Evolutionary conservation across 2,113 vertebrate genomes (phyloP), one percentile per base, ranked within the genome.

Genomic region (Corydoras sp.): DNA sequence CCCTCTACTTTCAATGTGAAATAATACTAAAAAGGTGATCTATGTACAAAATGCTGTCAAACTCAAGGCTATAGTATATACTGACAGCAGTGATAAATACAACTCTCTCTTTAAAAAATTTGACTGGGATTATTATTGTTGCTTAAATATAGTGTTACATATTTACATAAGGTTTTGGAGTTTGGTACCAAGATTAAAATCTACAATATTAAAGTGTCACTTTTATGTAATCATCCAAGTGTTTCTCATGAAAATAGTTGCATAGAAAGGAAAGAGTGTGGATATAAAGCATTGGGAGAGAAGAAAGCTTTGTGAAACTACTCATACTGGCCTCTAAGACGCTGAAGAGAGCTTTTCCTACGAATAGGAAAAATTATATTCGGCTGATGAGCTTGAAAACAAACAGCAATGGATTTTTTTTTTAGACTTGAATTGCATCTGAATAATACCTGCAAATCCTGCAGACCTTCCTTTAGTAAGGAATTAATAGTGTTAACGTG

Each of bases 1-100:
- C 90, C 91, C 86, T 93, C 86, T 81, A 93, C 90, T 95, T 97
- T 97, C 94, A 96, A 94, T 95, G 93, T 98, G 95, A 97, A 97
- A 97, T 93, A 97, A 93, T 96, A 95, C 88, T 94, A 91, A 87
- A 43, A 90, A 92, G 89, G 92, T 93, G 91, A 93, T 86, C 87
- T 96, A 94, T 96, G 88, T 95, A 96, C 92, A 96, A 76, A 92
- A 91, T 86, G 89, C 86, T 91, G 91, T 93, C 90, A 92, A 43
- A 87, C 88, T 88, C 86, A 91, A 86, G 85, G 18, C 86, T 88
- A 88, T 85, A 70, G 77, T 86, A 88, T 82, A 87, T 86, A 84
- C 82, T 82, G 86, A 89, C 88, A 93, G 92, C 90, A 85, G 88
- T 83, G 90, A 96, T 95, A 96, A 94, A 94, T 89, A 90, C 86